Evolutionary conservation across 2,888 invertebrate genomes (phyloP).

Genomic region (Torymus aiolomorphi): DNA sequence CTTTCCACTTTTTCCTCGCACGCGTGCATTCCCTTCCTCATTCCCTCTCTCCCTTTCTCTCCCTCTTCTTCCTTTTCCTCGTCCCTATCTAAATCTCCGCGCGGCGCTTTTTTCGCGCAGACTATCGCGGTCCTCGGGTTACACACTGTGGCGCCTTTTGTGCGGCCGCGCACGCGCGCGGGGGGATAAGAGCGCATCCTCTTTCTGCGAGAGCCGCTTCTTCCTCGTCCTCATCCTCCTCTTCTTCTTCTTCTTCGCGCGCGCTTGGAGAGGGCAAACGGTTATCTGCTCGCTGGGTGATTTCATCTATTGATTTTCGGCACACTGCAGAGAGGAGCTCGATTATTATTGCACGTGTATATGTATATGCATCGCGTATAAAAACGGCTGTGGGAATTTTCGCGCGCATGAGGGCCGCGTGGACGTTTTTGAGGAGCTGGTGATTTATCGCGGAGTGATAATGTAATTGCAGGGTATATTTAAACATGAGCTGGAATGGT

Average conservation of each 20-base stretch:
- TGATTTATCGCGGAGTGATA: background rate
- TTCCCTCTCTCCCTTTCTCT: conserved; percentile 13
- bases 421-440: background rate
- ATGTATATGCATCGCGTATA: no score
- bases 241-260: background rate
- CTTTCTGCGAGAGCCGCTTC: background rate
- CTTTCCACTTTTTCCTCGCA: conserved; percentile 44
- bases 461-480: conserved; percentile 10
- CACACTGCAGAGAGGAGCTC: background rate
- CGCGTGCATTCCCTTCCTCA: conserved; percentile 49
- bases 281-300: conserved; percentile 1
- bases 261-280: background rate
- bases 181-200: conserved; percentile 31
- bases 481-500: background rate
- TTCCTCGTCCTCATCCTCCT: conserved; percentile 50
- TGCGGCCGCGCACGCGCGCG: conserved; percentile 59
- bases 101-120: background rate
- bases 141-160: conserved; percentile 58
- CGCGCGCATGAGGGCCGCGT: no score
- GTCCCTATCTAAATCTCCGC: background rate
- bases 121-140: conserved; percentile 43
- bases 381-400: no score
- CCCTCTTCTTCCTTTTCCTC: background rate
- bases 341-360: conserved; percentile 18
- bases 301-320: conserved; percentile 45